phyloP scores from a whole-genome alignment of 1,140 invertebrate genomes.

The Cyclargus thomasi region DNA sequence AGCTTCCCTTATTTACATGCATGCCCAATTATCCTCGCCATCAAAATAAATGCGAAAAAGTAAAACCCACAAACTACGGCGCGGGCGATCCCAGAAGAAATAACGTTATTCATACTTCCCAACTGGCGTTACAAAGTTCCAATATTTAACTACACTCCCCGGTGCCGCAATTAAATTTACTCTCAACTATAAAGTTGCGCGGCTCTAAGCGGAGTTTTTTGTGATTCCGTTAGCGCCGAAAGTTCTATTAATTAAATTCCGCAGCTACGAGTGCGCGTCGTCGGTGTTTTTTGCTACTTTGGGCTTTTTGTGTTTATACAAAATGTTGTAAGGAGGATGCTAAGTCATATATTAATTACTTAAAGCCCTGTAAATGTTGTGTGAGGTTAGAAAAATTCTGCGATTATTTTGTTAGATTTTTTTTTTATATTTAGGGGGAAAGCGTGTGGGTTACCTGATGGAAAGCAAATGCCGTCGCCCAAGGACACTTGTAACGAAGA shows the following conservation, averaged over 20 bases:
- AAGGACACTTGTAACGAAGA: too few relatives aligned
- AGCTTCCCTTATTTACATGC: not conserved
- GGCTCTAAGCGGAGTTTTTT: not conserved
- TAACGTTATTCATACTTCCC: conserved; percentile 14
- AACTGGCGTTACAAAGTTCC: conserved; percentile 17
- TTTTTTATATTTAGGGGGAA: too few relatives aligned
- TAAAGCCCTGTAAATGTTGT: too few relatives aligned
- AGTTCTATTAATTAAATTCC: conserved; percentile 5
- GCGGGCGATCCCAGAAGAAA: not conserved
- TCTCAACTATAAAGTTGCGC: conserved; percentile 15
- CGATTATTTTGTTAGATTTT: too few relatives aligned
- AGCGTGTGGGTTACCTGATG: too few relatives aligned
- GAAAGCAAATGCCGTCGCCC: too few relatives aligned
- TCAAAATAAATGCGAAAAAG: not conserved
- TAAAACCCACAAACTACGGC: not conserved
- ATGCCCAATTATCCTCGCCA: conserved; percentile 8
- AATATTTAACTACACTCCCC: conserved; percentile 24
- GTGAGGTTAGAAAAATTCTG: too few relatives aligned
- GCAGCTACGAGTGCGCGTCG: not conserved
- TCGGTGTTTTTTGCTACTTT: not conserved
- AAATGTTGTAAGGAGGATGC: not conserved
- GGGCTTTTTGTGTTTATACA: not conserved
- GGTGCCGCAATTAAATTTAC: conserved; percentile 27
- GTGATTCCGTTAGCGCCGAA: conserved; percentile 9
- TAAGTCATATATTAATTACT: too few relatives aligned